Base-by-base conservation (phyloP, 2,797 vertebrate genomes). In the Sebastes miniatus region DNA sequence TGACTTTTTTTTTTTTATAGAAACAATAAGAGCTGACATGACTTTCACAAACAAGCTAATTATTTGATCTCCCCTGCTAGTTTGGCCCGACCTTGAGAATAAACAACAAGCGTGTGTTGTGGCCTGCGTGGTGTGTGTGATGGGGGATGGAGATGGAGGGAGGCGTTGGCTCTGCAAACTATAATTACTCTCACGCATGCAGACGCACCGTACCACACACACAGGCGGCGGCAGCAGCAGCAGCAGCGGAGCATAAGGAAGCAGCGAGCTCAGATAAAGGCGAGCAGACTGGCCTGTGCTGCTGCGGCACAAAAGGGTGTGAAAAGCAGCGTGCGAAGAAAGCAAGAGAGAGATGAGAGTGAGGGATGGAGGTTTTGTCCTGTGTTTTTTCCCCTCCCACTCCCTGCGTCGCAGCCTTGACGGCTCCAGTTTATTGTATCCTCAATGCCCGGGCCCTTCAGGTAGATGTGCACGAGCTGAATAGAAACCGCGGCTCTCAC, bases 241-340 rank as follows among this genome's bases (percentile, higher is more conserved):
- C 61, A 32, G 71, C 73, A 25, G 76, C 82, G 72, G 80, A 85
- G 29, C 80, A 87, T 52, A 77, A 80, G 90, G 90, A 88, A 71
- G 85, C 73, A 57, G 73, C 12, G 31, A 69, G 84, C 76, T 77
- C 67, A 69, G 61, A 88, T 89, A 89, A 90, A 91, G 88, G 86
- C 73, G 67, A 76, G 81, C 76, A 24, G 77, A 66, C 81, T 34
- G 80, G 80, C 81, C 81, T 66, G 81, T 71, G 71, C 78, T 27
- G 54, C 62, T 22, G 43, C 64, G 0, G 50, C 88, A 90, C 92
- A 94, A 93, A 93, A 83, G 91, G 79, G 80, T 81, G 89, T 92
- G 91, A 93, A 91, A 89, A 81, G 87, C 82, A 85, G 65, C 29
- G 70, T 72, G 82, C n/a, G n/a, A 83, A 83, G 80, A 88, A 78